A percentile compares a stretch with the other conserved stretches of the same genome.
These are phyloP conservation scores for Alethe diademata DNA, from an alignment of 2,113 vertebrate species.

Conservation along the genomic window DNA sequence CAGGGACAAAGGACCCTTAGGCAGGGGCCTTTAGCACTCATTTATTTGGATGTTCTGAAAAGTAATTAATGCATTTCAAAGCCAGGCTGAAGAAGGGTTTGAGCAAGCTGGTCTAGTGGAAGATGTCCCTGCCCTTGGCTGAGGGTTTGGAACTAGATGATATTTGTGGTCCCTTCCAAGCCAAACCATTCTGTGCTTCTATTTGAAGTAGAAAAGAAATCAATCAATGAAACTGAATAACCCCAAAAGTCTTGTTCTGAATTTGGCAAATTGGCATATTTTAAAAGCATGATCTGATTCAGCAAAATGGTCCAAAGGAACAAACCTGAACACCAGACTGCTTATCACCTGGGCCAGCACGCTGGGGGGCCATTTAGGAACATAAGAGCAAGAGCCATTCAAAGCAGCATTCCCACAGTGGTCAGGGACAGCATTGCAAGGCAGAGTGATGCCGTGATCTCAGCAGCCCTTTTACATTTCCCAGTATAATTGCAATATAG, in stretches of 20 bases:
- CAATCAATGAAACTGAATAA: not conserved
- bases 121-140: not conserved
- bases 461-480: not conserved
- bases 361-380: not conserved
- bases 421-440: not conserved
- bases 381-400: not conserved
- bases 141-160: not conserved
- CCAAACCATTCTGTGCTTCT: not conserved
- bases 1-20: not conserved
- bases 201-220: not conserved
- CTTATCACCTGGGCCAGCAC: rapidly evolving
- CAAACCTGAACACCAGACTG: not conserved
- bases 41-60: not conserved
- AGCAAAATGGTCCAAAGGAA: not conserved
- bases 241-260: not conserved
- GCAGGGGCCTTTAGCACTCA: not conserved
- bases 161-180: not conserved
- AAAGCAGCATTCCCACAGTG: not conserved
- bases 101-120: not conserved
- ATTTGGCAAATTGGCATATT: not conserved
- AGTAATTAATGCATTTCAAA: not conserved
- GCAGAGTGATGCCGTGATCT: not conserved
- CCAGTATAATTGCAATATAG: not conserved
- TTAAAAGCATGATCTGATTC: not conserved
- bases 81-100: not conserved